phyloP scores from a whole-genome alignment of 2,113 vertebrate genomes.

The Pluvialis apricaria region DNA sequence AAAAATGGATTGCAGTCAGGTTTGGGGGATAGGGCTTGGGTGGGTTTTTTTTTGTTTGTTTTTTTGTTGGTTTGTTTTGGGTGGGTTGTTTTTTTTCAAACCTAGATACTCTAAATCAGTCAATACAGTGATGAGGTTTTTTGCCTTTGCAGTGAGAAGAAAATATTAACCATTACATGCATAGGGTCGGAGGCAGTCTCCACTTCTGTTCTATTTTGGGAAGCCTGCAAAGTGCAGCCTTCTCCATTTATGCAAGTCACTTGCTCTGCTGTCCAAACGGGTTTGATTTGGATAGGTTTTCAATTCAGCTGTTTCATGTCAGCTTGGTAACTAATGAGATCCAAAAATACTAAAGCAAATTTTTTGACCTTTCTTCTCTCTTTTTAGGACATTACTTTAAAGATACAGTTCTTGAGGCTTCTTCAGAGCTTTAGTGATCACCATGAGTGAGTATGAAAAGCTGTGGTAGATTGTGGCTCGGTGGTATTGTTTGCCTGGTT shows the following conservation, averaged over 20 bases:
- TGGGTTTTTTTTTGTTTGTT: too few species aligned
- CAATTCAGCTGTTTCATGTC: neutral
- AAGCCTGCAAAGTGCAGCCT: neutral
- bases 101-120: neutral
- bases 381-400: conserved; percentile 95
- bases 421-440: conserved; percentile 99
- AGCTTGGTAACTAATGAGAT: neutral
- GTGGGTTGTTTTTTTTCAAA: neutral
- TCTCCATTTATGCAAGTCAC: neutral
- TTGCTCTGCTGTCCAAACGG: neutral
- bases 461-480: neutral
- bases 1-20: neutral
- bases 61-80: neutral
- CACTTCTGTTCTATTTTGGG: neutral
- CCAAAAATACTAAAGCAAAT: neutral
- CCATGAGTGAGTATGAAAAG: conserved; percentile 88
- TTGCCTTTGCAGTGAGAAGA: neutral
- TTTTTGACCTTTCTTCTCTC: neutral
- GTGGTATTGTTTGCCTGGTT: neutral
- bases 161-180: neutral
- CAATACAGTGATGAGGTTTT: neutral
- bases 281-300: neutral
- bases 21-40: neutral
- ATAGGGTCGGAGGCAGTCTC: neutral
- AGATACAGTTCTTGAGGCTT: conserved; percentile 96